Evolutionary conservation across 2,113 vertebrate species (phyloP), one percentile per base, ranked within the genome.

Genomic region (Romanogobio albipinnatus): DNA sequence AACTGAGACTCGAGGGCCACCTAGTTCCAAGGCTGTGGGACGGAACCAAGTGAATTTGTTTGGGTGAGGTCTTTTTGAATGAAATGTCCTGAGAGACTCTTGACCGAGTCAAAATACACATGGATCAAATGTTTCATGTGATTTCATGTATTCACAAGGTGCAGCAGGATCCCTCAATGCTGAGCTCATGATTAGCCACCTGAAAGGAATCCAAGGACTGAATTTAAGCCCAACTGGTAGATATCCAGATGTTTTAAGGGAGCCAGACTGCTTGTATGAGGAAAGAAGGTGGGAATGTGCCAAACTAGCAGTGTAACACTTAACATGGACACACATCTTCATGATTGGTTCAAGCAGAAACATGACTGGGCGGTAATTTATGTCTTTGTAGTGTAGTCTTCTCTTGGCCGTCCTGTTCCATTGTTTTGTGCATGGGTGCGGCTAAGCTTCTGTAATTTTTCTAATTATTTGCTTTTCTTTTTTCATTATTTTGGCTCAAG

Each of bases 351-450:
- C 79, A 83, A 80, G 75, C 85, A 75, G 7, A 70, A 87, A 90
- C 87, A 88, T 85, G 85, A 88, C 82, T 58, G 86, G 86, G 64
- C 87, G 86, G 87, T 47, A 0, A 86, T 86, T 89, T 92, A 84
- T 43, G 61, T 84, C 15, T 59, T 9, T 24, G 36, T 84, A 70
- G 81, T 82, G 4, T 68, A 29, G 13, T 74, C 7, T 47, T 75
- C 76, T 77, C 19, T 68, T 87, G 84, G 81, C 88, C 83, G 79
- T 19, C 33, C 26, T 51, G 73, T 62, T 84, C 89, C 86, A 71
- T 85, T 73, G 49, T 56, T 85, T 33, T 66, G 83, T 49, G 39
- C 36, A 71, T 78, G 73, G 45, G 73, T 71, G 22, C 59, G 74
- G 78, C 45, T 24, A 5, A 22, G 39, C 11, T 76, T 76, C 33